Conservation (phyloP, 2,113 vertebrate genomes). For the Hirundichthys speculiger region DNA sequence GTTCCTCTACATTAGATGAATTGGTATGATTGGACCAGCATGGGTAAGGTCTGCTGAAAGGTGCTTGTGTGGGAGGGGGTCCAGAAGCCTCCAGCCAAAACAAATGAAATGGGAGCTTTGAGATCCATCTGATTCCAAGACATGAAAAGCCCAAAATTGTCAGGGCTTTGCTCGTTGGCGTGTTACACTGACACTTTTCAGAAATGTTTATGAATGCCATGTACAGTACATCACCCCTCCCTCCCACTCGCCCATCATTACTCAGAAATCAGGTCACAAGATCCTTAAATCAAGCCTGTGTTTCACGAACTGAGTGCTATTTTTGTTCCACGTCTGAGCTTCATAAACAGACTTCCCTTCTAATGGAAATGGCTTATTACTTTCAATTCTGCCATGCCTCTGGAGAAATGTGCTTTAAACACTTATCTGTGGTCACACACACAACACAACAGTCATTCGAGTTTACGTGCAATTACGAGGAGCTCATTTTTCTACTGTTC, state of each 20-base stretch:
- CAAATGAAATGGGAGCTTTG: not conserved
- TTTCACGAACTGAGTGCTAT: constrained; percentile 4
- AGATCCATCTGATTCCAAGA: not conserved
- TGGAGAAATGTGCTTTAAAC: constrained; percentile 58
- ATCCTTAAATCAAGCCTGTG: not conserved
- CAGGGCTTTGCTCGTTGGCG: not conserved
- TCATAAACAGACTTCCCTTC: constrained; percentile 46
- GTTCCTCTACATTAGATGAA: not conserved
- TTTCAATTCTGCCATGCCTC: constrained; percentile 57
- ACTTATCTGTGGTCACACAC: constrained; percentile 65
- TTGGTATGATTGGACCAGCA: not conserved
- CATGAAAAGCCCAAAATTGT: not conserved
- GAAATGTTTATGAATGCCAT: not conserved
- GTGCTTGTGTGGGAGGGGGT: not conserved
- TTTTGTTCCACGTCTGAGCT: constrained; percentile 38
- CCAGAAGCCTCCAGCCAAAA: not conserved
- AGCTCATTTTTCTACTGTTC: constrained; percentile 62
- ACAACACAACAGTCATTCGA: constrained; percentile 43
- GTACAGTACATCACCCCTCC: no score
- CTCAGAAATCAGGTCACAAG: constrained; percentile 4
- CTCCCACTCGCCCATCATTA: not conserved
- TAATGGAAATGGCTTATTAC: constrained; percentile 73
- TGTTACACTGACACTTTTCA: no score
- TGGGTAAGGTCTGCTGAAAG: not conserved
- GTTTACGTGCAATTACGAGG: constrained; percentile 71